Conservation (phyloP, 2,888 invertebrate genomes). For the Torymus aiolomorphi region DNA sequence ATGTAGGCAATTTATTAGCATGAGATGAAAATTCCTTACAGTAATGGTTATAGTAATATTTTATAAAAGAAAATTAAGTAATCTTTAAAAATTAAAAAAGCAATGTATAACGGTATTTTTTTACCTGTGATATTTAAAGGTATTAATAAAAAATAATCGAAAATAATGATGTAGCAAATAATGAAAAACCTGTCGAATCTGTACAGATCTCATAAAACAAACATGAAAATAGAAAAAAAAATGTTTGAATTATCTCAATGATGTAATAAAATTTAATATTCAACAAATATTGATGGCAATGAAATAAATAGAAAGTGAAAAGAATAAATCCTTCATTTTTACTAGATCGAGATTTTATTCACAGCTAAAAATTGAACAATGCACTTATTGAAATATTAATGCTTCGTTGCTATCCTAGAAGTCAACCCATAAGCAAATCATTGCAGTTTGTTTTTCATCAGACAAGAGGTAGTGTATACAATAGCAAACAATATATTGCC, state of each 20-base stretch:
- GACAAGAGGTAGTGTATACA: conserved; percentile 33
- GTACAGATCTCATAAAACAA: no score
- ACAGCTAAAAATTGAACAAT: conserved; percentile 56
- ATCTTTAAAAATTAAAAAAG: no score
- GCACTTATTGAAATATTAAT: conserved; percentile 38
- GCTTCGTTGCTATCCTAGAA: conserved; percentile 24
- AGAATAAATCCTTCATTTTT: conserved; percentile 44
- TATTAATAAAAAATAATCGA: no score
- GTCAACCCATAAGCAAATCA: conserved; percentile 24
- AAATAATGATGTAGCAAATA: no score
- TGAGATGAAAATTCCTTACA: no score
- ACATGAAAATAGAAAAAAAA: no score
- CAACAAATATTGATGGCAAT: neutral
- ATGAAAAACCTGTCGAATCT: no score
- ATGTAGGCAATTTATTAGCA: no score
- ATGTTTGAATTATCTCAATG: neutral
- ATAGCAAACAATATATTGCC: conserved; percentile 19
- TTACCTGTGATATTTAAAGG: no score
- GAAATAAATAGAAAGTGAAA: conserved; percentile 20
- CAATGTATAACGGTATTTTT: no score
- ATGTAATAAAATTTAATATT: neutral
- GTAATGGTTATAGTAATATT: no score
- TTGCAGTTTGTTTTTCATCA: conserved; percentile 15
- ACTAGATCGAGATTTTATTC: conserved; percentile 68
- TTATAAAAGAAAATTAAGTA: no score